Evolutionary conservation across 2,888 invertebrate species (phyloP).

Genomic region (Spodoptera exigua): DNA sequence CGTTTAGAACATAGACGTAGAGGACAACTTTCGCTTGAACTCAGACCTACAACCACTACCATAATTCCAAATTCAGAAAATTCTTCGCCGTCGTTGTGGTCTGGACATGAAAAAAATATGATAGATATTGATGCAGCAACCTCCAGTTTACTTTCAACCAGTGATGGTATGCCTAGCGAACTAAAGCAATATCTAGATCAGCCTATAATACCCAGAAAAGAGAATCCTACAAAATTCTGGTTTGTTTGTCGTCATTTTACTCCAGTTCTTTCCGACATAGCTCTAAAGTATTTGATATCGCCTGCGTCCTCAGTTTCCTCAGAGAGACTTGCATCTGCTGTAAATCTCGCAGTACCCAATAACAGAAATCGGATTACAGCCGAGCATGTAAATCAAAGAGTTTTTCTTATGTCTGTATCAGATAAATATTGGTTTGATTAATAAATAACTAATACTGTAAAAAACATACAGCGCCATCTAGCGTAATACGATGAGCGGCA

Average conservation of each 20-base stretch:
- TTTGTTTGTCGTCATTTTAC: conserved; percentile 35
- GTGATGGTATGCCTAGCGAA: conserved; percentile 1
- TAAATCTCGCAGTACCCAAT: conserved; percentile 34
- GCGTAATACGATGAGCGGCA: too few species aligned
- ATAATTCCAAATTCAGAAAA: conserved; percentile 1
- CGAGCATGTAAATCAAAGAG: conserved; percentile 20
- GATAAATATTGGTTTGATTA: too few species aligned
- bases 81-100: conserved; percentile 46
- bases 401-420: conserved; percentile 6
- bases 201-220: conserved; percentile 1
- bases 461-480: too few species aligned
- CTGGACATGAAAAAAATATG: conserved; percentile 47
- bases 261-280: conserved; percentile 55
- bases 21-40: conserved; percentile 30
- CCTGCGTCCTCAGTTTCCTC: conserved; percentile 55
- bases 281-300: conserved; percentile 39
- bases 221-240: conserved; percentile 1
- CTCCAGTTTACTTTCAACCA: neutral
- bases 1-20: conserved; percentile 22
- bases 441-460: too few species aligned
- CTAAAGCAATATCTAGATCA: conserved; percentile 1
- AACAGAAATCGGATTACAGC: conserved; percentile 30
- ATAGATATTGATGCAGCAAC: neutral
- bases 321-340: conserved; percentile 53
- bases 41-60: neutral